Conservation (phyloP, 2,797 vertebrate species). For the Tapera naevia region DNA sequence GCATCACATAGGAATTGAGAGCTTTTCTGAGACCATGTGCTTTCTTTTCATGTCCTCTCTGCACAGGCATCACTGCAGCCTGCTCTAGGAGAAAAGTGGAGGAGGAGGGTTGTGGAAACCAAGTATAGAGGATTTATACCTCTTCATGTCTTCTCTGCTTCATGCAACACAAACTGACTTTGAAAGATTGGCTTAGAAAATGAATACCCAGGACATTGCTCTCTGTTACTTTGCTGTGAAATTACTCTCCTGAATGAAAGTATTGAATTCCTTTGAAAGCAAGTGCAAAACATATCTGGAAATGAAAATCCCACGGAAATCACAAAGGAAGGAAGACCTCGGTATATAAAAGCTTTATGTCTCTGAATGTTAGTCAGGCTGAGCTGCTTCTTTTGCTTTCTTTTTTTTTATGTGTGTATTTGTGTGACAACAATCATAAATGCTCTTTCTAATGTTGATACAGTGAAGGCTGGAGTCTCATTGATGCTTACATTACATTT, state of each 20-base stretch:
- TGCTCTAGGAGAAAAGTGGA: not conserved
- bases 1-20: conserved; percentile 37
- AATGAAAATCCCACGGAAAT: conserved; percentile 78
- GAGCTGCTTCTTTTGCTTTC: conserved; percentile 53
- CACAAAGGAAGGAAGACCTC: conserved; percentile 76
- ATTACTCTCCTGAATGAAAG: conserved; percentile 81
- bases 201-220: conserved; percentile 75
- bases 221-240: conserved; percentile 77
- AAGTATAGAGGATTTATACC: conserved; percentile 39
- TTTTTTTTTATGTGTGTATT: not conserved
- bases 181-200: conserved; percentile 75
- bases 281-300: conserved; percentile 76
- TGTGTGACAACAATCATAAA: conserved; percentile 68
- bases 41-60: conserved; percentile 50
- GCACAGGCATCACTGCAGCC: conserved; percentile 18
- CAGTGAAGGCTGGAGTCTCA: conserved; percentile 48
- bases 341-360: conserved; percentile 74
- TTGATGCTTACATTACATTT: conserved; percentile 58
- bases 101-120: conserved; percentile 40
- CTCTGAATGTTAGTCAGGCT: conserved; percentile 69
- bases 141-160: conserved; percentile 56
- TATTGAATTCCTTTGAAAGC: conserved; percentile 81
- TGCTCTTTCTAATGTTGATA: conserved; percentile 65
- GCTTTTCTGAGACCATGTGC: not conserved
- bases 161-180: conserved; percentile 71